Evolutionary conservation across 2,888 invertebrate genomes (phyloP).

Genomic region (Machimus rusticus): DNA sequence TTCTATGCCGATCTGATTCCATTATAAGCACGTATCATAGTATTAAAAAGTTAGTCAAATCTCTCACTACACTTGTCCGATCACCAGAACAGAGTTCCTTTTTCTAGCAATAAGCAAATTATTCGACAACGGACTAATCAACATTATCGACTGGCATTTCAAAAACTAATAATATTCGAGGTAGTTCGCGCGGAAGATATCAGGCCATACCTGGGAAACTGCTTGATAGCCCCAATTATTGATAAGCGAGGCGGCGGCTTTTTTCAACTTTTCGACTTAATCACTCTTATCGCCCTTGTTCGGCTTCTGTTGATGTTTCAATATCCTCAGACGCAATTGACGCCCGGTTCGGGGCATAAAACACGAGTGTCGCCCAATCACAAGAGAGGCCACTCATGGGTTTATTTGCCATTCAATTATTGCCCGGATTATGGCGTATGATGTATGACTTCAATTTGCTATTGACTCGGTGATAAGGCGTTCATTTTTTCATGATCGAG

Average conservation of each 20-base stretch:
- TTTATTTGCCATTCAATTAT: conserved; percentile 19
- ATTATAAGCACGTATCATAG: background rate
- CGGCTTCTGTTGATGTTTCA: conserved; percentile 26
- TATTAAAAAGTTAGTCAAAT: background rate
- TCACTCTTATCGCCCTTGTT: conserved; percentile 15
- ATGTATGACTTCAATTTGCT: conserved; percentile 17
- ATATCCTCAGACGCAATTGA: background rate
- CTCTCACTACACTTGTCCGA: background rate
- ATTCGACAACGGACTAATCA: background rate
- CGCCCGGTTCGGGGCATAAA: background rate
- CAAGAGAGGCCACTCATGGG: background rate
- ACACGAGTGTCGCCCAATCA: conserved; percentile 13
- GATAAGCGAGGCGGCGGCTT: conserved; percentile 1
- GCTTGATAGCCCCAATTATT: background rate
- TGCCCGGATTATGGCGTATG: conserved; percentile 8
- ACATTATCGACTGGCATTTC: conserved; percentile 10
- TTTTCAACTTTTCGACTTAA: background rate
- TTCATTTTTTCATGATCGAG: background rate
- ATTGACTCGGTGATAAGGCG: background rate
- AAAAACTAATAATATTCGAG: conserved; percentile 10
- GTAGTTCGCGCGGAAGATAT: background rate
- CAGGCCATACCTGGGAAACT: background rate
- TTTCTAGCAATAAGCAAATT: background rate
- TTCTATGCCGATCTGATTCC: background rate
- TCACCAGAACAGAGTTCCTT: background rate